Evolutionary conservation across 2,888 invertebrate genomes (phyloP), one percentile per base, ranked within the genome.

Genomic region (Diplazon laetatorius): DNA sequence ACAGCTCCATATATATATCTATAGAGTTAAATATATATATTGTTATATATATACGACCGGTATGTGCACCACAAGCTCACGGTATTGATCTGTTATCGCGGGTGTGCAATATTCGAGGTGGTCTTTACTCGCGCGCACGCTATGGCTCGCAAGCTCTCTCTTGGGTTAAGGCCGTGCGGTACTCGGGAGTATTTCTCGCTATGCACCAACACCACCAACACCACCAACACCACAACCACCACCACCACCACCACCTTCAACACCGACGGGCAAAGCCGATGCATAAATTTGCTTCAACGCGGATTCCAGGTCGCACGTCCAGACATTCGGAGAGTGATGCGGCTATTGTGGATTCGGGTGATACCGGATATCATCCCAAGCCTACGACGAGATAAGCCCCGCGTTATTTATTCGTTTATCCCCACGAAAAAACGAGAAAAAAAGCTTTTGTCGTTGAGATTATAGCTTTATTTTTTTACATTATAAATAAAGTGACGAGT

Each of bases 41-140:
- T 16, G 30, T 46, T 46, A 20, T 50, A 37, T 37, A 18, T 66
- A 30, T 25, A 30, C 25, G 0, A 14, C 1, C 35, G 42, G 52
- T 57, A 12, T 57, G 42, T 65, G 55, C 63, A 70, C 68, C 60
- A 65, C 72, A 65, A 46, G 48, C 65, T 35, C 25, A 37, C 37
- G 65, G 72, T 73, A 73, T 73, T 73, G 72, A 73, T 73, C 72
- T 73, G 72, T 73, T 73, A 73, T 73, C 72, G 72, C 57, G 72
- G 57, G 72, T 46, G 72, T 73, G 65, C 57, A 62, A 71, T 55
- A 30, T 71, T 48, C 65, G 65, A 46, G 46, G 63, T 46, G 65
- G 50, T 73, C 57, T 48, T 65, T 73, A 46, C 63, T 62, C 71
- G 35, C 30, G 65, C 22, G 39, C 52, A 52, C 20, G 18, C 57